These are phyloP conservation scores for Trachelipus rathkii DNA, from an alignment of 1,140 invertebrate genomes.

Conservation along the genomic window DNA sequence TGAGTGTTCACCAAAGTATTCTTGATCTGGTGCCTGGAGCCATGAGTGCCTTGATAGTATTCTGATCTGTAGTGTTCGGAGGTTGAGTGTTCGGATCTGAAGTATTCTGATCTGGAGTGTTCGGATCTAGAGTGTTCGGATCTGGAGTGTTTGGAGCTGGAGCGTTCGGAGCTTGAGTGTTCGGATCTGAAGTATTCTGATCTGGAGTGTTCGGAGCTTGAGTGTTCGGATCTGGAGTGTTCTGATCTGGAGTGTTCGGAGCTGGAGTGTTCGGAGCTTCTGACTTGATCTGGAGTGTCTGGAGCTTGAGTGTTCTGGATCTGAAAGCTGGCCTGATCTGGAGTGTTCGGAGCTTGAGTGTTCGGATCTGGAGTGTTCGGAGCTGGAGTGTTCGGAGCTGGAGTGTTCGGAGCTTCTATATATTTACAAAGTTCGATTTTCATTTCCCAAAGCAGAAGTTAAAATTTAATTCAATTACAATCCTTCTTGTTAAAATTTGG, in stretches of 20 bases:
- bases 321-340: not conserved
- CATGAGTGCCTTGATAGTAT: no score
- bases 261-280: not conserved
- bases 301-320: not conserved
- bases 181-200: not conserved
- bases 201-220: not conserved
- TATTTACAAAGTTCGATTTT: no score
- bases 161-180: not conserved
- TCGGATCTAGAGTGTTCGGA: not conserved
- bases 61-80: no score
- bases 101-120: not conserved
- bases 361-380: not conserved
- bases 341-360: not conserved
- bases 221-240: not conserved
- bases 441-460: no score
- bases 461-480: no score
- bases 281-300: not conserved
- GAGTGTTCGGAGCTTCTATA: conserved; percentile 1
- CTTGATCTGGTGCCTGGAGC: no score
- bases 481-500: no score
- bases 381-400: not conserved
- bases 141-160: not conserved
- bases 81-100: not conserved
- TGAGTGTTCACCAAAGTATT: no score
- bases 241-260: not conserved